Base-by-base conservation (phyloP, 2,113 vertebrate genomes). In the Psilopsiagon aurifrons region DNA sequence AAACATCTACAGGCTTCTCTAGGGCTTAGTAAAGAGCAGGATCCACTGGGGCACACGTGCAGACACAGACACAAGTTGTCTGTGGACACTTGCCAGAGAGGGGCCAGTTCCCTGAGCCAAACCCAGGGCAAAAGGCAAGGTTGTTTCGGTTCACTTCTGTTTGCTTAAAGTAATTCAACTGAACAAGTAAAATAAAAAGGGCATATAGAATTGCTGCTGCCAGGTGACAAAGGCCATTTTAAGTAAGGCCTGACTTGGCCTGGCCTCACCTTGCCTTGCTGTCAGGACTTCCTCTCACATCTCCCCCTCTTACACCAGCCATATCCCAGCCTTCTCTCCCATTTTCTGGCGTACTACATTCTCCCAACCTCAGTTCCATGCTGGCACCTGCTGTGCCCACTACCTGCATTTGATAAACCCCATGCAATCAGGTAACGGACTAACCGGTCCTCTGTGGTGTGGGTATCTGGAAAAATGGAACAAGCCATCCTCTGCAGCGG, bases 351-450 rank as follows among this genome's bases (percentile, higher is more conserved):
- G 16, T 17, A 35, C 1, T 8, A 22, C 5, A 33, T 77, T 29
- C 10, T 37, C n/a, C n/a, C 4, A 5, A 0, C 22, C 15, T 77
- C 0, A 0, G 39, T 46, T 25, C 59, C 11, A 2, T 6, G 18
- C 20, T 11, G 5, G 9, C 35, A 24, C 17, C 41, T 81, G 31
- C 25, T 78, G 31, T 1, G 2, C 62, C 37, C 82, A 2, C 13
- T 11, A 4, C 23, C 66, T 25, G 37, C 17, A 19, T 11, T 44
- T 55, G 27, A 39, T 17, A 83, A 76, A 55, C 17, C 28, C n/a
- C 74, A 69, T 1, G 24, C 22, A 54, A 54, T 3, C 20, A 41
- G 25, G 37, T 1, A 46, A 27, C 0, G 1, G 62, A 27, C 44
- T 43, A 39, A 79, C 4, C 2, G 2, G 8, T 47, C 66, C 37